A percentile compares a stretch with the other conserved stretches of the same genome.
These are phyloP conservation scores for Hirundo rustica DNA, from an alignment of 2,797 vertebrate species.

Conservation along the genomic window DNA sequence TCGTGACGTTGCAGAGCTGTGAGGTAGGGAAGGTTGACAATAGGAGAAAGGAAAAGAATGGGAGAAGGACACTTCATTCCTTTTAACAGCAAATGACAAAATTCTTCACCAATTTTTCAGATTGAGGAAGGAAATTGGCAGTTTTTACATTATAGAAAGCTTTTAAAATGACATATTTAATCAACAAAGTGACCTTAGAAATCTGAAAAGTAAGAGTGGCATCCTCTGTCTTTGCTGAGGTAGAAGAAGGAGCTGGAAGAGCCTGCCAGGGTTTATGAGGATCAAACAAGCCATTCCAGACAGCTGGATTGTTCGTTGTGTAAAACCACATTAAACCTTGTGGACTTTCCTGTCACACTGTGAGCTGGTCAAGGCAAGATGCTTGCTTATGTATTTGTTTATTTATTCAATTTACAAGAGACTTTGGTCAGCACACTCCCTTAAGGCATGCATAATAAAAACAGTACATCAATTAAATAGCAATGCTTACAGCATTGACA, in stretches of 20 bases:
- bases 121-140: not conserved
- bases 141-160: not conserved
- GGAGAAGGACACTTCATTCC: not conserved
- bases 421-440: slow-evolving; percentile 47
- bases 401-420: slow-evolving; percentile 51
- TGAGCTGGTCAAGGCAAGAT: not conserved
- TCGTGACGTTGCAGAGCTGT: not conserved
- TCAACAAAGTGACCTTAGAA: slow-evolving; percentile 6
- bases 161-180: slow-evolving; percentile 47
- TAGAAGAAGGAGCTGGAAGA: not conserved
- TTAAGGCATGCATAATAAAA: slow-evolving; percentile 21
- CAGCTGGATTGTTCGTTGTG: slow-evolving; percentile 1
- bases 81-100: not conserved
- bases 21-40: not conserved
- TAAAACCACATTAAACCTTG: slow-evolving; percentile 5
- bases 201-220: not conserved
- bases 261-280: slow-evolving; percentile 34
- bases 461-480: slow-evolving; percentile 50
- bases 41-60: not conserved
- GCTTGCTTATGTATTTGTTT: slow-evolving; percentile 53
- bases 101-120: not conserved
- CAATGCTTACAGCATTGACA: slow-evolving; percentile 13
- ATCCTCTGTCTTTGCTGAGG: slow-evolving; percentile 27
- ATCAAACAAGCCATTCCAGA: slow-evolving; percentile 13
- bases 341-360: not conserved